These are phyloP conservation scores for Diarsia dahlii DNA, from an alignment of 2,888 invertebrate species.

Conservation along the genomic window DNA sequence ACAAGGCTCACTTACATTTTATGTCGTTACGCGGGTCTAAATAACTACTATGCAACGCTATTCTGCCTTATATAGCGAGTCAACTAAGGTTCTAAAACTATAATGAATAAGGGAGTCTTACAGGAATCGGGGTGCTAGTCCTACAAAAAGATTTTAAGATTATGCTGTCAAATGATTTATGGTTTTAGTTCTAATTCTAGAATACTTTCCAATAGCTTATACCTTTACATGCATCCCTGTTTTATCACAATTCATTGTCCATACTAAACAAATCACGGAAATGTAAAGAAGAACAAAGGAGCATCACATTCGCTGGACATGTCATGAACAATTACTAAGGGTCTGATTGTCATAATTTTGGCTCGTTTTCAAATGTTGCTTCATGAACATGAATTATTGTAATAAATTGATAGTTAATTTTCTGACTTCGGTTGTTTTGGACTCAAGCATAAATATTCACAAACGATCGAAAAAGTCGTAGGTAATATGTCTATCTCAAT, in stretches of 20 bases:
- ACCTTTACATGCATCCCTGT: slow-evolving; percentile 47
- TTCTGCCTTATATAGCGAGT: neutral
- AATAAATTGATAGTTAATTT: neutral
- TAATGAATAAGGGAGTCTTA: slow-evolving; percentile 34
- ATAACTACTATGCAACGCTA: neutral
- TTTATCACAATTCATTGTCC: slow-evolving; percentile 54
- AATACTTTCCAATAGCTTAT: slow-evolving; percentile 38
- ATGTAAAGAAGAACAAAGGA: slow-evolving; percentile 5
- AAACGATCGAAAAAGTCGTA: too few relatives aligned
- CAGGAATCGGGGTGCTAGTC: slow-evolving; percentile 11
- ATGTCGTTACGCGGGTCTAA: neutral
- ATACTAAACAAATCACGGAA: slow-evolving; percentile 31
- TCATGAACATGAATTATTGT: neutral
- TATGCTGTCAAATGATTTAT: neutral
- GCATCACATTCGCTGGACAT: slow-evolving; percentile 7
- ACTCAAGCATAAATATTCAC: too few relatives aligned
- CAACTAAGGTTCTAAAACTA: neutral
- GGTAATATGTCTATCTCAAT: too few relatives aligned
- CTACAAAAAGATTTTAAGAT: slow-evolving; percentile 4
- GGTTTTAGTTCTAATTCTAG: slow-evolving; percentile 20
- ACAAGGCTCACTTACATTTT: neutral
- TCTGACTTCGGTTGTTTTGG: neutral
- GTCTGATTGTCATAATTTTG: slow-evolving; percentile 3
- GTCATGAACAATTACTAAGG: slow-evolving; percentile 29
- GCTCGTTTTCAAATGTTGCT: neutral